Conservation (phyloP, 1,140 invertebrate genomes). For the Philopotamus ludificatus region DNA sequence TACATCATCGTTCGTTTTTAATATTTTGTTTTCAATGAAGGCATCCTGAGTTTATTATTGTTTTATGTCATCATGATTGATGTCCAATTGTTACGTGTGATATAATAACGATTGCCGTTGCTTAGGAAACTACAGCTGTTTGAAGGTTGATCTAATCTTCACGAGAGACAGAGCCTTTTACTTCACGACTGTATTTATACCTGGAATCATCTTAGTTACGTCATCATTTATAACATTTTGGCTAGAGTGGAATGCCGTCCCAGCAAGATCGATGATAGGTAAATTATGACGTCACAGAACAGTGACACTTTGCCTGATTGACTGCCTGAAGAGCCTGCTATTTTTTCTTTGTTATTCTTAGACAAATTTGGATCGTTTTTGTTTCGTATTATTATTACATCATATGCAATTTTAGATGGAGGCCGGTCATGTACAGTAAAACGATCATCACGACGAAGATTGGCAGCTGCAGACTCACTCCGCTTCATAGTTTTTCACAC, state of each 20-base stretch:
- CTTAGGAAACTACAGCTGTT: constrained; percentile 87
- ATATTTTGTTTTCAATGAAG: too few species aligned
- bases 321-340: constrained; percentile 22
- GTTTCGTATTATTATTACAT: not conserved
- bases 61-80: too few species aligned
- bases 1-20: too few species aligned
- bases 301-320: not conserved
- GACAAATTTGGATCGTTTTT: constrained; percentile 4
- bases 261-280: constrained; percentile 85
- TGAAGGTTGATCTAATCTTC: constrained; percentile 80
- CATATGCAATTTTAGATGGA: constrained; percentile 4
- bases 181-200: constrained; percentile 90
- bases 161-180: constrained; percentile 82
- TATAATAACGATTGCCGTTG: too few species aligned
- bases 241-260: constrained; percentile 90
- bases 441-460: constrained; percentile 10
- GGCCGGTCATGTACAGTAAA: not conserved
- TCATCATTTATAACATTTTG: constrained; percentile 91
- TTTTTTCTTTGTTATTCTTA: not conserved
- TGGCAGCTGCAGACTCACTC: not conserved
- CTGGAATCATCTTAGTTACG: constrained; percentile 85
- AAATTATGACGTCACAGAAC: constrained; percentile 46
- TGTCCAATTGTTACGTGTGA: too few species aligned
- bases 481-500: not conserved
- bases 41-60: too few species aligned